Percentiles rank a stretch among this genome's conserved stretches.
Evolutionary conservation across 2,113 vertebrate genomes (phyloP).

Genomic region (Girardinichthys multiradiatus): DNA sequence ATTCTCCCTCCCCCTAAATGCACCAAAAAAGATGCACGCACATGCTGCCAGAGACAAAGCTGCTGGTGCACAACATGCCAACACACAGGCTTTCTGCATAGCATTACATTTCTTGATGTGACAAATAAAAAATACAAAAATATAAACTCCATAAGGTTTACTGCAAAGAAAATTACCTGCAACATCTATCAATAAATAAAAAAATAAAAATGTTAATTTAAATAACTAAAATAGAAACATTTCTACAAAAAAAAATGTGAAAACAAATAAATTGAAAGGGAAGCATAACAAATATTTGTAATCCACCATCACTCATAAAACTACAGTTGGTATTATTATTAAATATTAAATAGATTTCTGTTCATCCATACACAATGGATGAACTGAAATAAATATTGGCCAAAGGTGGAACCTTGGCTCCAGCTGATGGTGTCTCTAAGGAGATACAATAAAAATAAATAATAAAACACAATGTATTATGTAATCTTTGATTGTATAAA

Average conservation of each 20-base stretch:
- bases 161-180: neutral
- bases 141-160: neutral
- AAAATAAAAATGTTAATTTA: neutral
- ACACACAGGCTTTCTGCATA: conserved; percentile 34
- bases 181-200: neutral
- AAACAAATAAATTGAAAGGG: too few relatives aligned
- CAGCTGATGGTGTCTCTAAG: too few relatives aligned
- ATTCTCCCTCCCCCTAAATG: conserved; percentile 41
- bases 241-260: neutral
- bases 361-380: too few relatives aligned
- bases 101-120: conserved; percentile 2
- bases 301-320: too few relatives aligned
- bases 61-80: conserved; percentile 62
- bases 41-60: conserved; percentile 49
- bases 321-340: too few relatives aligned
- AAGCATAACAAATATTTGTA: too few relatives aligned
- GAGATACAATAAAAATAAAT: too few relatives aligned
- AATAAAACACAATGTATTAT: too few relatives aligned
- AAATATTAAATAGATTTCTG: too few relatives aligned
- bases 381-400: too few relatives aligned
- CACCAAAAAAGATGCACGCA: conserved; percentile 49
- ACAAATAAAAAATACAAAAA: neutral
- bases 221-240: neutral
- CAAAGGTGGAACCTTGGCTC: too few relatives aligned
- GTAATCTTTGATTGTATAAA: too few relatives aligned